These are phyloP conservation scores for Porites rus DNA, from an alignment of 92 coral and sea anemone species.

Conservation along the genomic window DNA sequence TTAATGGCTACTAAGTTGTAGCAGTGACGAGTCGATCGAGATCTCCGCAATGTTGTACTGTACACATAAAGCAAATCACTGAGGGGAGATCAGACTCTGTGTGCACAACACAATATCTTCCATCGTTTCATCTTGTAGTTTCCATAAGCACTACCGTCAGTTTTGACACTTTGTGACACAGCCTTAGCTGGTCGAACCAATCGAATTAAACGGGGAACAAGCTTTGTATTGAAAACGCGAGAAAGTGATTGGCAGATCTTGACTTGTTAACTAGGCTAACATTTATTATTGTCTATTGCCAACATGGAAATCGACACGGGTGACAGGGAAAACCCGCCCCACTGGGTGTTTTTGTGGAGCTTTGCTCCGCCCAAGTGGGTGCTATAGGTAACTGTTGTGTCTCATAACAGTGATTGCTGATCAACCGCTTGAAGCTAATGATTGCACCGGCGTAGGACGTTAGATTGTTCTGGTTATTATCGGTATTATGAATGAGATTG, in stretches of 20 bases:
- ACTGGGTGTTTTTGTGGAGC: constrained; percentile 94
- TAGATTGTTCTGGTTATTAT: constrained; percentile 75
- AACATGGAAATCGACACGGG: constrained; percentile 96
- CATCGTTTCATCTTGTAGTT: constrained; percentile 97
- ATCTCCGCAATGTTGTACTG: constrained; percentile 57
- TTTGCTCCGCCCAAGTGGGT: constrained; percentile 99
- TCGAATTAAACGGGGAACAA: constrained; percentile 99
- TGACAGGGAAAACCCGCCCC: constrained; percentile 99
- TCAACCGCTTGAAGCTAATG: constrained; percentile 80
- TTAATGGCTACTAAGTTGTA: constrained; percentile 34
- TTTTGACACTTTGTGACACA: constrained; percentile 97
- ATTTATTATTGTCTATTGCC: constrained; percentile 99
- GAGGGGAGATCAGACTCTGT: constrained; percentile 81
- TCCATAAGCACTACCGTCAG: constrained; percentile 96
- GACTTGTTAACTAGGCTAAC: constrained; percentile 99
- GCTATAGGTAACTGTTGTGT: constrained; percentile 85
- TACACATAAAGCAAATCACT: constrained; percentile 72
- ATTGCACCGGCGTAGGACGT: constrained; percentile 87
- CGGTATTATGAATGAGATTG: constrained; percentile 84
- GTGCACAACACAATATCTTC: constrained; percentile 81
- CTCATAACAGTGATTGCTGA: constrained; percentile 82
- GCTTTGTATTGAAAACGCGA: constrained; percentile 97
- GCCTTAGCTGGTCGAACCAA: constrained; percentile 89
- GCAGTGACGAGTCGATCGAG: constrained; percentile 38
- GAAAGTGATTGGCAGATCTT: constrained; percentile 92